Percentiles rank a stretch among this genome's conserved stretches.
Conservation (phyloP, 2,797 vertebrate genomes). For the Aphelocoma californica region DNA sequence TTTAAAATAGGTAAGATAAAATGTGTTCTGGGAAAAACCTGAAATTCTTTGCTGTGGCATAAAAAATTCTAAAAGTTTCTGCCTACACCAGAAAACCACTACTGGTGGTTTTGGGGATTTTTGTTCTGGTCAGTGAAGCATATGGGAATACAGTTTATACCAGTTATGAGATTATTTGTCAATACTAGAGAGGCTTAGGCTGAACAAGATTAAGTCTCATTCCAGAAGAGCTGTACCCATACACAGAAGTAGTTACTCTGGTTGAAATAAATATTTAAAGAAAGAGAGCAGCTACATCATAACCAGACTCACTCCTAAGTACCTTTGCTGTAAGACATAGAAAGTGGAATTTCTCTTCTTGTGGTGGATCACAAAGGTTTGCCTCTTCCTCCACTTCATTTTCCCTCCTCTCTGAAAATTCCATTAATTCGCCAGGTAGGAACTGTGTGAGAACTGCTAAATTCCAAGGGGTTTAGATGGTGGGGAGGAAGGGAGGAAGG, state of each 20-base stretch:
- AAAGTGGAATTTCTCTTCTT: neutral
- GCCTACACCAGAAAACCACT: neutral
- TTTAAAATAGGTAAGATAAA: neutral
- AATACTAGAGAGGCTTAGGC: neutral
- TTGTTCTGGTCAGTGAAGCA: neutral
- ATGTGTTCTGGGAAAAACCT: neutral
- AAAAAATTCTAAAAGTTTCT: neutral
- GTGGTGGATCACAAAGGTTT: neutral
- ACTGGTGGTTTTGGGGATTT: neutral
- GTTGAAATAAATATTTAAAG: neutral
- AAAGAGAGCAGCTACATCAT: neutral
- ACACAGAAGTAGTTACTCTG: neutral
- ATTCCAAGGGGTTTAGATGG: constrained; percentile 1
- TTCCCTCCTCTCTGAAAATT: neutral
- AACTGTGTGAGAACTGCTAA: neutral
- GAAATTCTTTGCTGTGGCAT: neutral
- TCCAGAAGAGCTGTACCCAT: neutral
- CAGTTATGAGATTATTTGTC: neutral
- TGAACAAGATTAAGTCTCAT: neutral
- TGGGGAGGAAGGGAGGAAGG: neutral
- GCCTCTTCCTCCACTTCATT: neutral
- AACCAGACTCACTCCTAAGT: neutral
- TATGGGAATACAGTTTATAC: neutral
- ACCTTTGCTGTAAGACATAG: neutral
- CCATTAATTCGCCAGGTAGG: neutral